Base-by-base conservation (phyloP, 2,797 vertebrate genomes). In the Cygnus olor region DNA sequence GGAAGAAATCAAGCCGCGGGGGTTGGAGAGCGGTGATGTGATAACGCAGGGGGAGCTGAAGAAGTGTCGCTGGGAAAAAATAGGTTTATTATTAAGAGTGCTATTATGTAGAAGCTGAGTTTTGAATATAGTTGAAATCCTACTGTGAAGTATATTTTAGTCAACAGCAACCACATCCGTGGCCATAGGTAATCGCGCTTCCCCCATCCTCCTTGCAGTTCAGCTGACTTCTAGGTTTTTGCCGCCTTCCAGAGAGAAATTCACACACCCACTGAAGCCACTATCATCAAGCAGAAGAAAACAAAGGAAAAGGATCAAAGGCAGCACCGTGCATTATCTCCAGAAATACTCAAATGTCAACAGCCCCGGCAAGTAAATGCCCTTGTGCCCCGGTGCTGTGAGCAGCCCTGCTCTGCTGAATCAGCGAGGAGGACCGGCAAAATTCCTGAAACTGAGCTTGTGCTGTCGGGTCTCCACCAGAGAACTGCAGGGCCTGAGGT, bases 291-390 rank as follows among this genome's bases (percentile, higher is more conserved):
- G 30, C 8, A 32, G 24, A n/a, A 32, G 54, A 32, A 82, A 58
- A 40, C 22, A n/a, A 51, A n/a, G 8, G 3, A 9, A 60, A n/a
- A 42, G 4, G 15, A 22, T 71, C 36, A 10, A 57, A 47, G 51
- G n/a, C 11, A 2, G 8, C 11, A 20, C 9, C 4, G 1, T 61
- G 5, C 7, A 0, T 30, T 16, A 5, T 30, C 9, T 22, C 16
- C 27, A 22, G 45, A 58, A 54, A 54, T 42, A 27, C 1, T n/a
- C 6, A 10, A 14, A 8, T 27, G 58, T 9, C 15, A 5, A 12
- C 21, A 72, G 53, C 34, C 32, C 5, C 9, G 16, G 8, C 1
- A 24, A 54, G 53, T 32, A 9, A 8, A 12, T 2, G n/a, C 6
- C 45, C 45, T 24, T 16, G 40, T 38, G 51, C 16, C 28, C 18